Evolutionary conservation across 2,888 invertebrate species (phyloP), one percentile per base, ranked within the genome.

Genomic region (Digitonthophagus gazella): DNA sequence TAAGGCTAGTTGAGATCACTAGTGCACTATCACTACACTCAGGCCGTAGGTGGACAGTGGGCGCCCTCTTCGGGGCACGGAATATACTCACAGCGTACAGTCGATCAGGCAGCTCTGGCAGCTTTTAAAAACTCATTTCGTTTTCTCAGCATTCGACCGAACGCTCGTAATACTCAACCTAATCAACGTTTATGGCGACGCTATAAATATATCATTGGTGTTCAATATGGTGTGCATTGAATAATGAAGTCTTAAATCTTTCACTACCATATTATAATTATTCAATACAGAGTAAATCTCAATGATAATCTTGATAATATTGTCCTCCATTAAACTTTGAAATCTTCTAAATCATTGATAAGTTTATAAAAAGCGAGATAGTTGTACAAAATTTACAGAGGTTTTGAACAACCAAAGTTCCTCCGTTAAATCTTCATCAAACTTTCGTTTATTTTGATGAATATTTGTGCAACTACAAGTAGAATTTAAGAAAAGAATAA

Each of bases 1-100:
- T 82, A 82, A 82, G 82, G 82, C 82, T 83, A 83, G 79, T 81
- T 81, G 81, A 82, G 81, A 82, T 82, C 83, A 82, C 82, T 82
- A 83, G 81, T 81, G 79, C 80, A 79, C 80, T 80, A 81, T 77
- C 78, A 75, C 79, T 79, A 80, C 78, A 77, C 76, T 76, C 77
- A 77, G 74, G 77, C 76, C 78, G 78, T 77, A 77, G 76, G 77
- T 76, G 77, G 76, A 77, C 76, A 74, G 72, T 72, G 74, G 65
- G 73, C 28, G 28, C 28, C 28, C 28, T 44, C 28, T 44, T 8
- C 11, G 28, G 28, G 28, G 28, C 28, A 44, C 28, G 11, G 28
- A 44, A 44, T 44, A 44, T 44, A 44, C 28, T 44, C 28, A 44
- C 28, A 44, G 28, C 28, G 28, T 44, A 6, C 28, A 44, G 28